Base-by-base conservation (phyloP, 1,140 invertebrate genomes). In the Akabosia matsudoensis region DNA sequence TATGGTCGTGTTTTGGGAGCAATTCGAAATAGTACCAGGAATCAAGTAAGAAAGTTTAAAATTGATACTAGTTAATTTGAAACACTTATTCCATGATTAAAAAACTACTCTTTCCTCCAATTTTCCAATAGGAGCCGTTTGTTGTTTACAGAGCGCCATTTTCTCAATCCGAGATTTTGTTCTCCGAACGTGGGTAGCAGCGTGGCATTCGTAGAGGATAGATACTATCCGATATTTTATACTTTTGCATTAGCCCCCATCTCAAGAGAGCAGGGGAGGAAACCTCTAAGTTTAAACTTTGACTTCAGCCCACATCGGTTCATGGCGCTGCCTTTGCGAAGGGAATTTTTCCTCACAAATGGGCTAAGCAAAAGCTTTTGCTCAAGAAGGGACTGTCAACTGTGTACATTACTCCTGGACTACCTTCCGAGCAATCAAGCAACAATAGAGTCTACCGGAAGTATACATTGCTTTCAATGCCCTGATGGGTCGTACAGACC, bases 1-100 rank as follows among this genome's bases (percentile, higher is more conserved):
- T 30, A 67, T 67, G 61, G 31, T 67, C n/a, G 30, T 31, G 22
- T 67, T 30, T 67, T 67, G 61, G 61, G 61, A 67, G 28, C 7
- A 67, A 67, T 67, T 16, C n/a, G 61, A 67, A 28, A 67, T 31
- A 7, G 4, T 22, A 30, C 7, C 61, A 10, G 28, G 28, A 30
- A 28, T 30, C 14, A 31, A 13, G 61, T 67, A 67, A 67, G 22
- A 7, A n/a, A n/a, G n/a, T n/a, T n/a, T n/a, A n/a, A n/a, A n/a
- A n/a, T n/a, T n/a, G n/a, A n/a, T n/a, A n/a, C n/a, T n/a, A n/a
- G n/a, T 61, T 61, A n/a, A 61, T 61, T 24, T 61, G 7, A 13
- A 45, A 18, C 37, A 45, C 37, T 7, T 45, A 45, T 45, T 7
- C 7, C 37, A 10, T 45, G 37, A 45, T 10, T n/a, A n/a, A n/a